Percentiles rank a stretch among this genome's conserved stretches.
Evolutionary conservation across 2,888 invertebrate species (phyloP).

Genomic region (Hemaris fuciformis): DNA sequence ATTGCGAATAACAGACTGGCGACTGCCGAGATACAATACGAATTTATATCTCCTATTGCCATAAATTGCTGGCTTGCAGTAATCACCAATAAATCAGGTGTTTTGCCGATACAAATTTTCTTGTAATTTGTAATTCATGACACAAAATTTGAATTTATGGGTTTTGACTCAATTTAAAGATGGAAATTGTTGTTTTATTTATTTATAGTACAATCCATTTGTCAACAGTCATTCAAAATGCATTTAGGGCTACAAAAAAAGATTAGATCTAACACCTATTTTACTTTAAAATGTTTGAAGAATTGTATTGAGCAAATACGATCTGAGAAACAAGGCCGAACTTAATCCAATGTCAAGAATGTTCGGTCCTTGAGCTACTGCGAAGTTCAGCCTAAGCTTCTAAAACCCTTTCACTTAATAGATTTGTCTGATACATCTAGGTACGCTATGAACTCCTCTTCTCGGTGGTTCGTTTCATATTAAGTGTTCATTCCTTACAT

Average conservation of each 20-base stretch:
- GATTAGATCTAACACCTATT: conserved; percentile 11
- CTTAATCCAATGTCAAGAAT: conserved; percentile 14
- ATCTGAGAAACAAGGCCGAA: background rate
- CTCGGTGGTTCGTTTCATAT: conserved; percentile 1
- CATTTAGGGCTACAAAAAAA: background rate
- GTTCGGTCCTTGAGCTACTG: conserved; percentile 13
- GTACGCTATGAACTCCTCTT: conserved; percentile 28
- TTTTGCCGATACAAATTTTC: too few relatives aligned
- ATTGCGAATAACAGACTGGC: too few relatives aligned
- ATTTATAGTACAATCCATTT: background rate
- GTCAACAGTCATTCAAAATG: background rate
- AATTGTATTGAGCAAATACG: conserved; percentile 16
- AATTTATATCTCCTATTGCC: too few relatives aligned
- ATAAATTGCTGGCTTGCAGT: too few relatives aligned
- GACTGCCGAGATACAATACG: too few relatives aligned
- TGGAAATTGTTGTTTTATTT: background rate
- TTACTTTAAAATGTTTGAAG: conserved; percentile 17
- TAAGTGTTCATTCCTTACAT: background rate
- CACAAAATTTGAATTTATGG: too few relatives aligned
- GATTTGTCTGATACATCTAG: conserved; percentile 41
- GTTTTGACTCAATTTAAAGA: too few relatives aligned
- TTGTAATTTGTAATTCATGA: too few relatives aligned
- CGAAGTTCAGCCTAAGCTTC: conserved; percentile 24
- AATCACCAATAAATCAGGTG: too few relatives aligned
- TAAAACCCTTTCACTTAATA: conserved; percentile 40